Percentiles rank a stretch among this genome's conserved stretches.
These are phyloP conservation scores for Heliconius nattereri DNA, from an alignment of 1,140 invertebrate genomes.

Conservation along the genomic window DNA sequence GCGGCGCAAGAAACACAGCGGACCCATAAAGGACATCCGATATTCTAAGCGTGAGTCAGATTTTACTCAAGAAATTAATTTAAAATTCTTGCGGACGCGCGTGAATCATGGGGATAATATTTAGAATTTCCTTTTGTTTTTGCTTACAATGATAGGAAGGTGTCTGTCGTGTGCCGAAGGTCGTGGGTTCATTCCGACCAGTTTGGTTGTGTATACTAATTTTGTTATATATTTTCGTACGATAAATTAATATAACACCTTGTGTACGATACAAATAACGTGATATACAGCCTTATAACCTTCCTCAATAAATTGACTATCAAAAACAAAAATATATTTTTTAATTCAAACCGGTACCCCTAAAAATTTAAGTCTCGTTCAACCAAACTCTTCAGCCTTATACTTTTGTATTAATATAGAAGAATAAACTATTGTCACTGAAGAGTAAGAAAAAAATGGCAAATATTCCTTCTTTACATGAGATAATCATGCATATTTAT, in stretches of 20 bases:
- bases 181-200: neutral
- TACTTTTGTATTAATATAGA: too few species aligned
- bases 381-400: too few species aligned
- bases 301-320: too few species aligned
- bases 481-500: too few species aligned
- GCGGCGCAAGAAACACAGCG: neutral
- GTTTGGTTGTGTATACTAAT: neutral
- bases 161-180: neutral
- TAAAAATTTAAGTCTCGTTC: too few species aligned
- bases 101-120: constrained; percentile 16
- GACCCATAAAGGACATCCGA: constrained; percentile 18
- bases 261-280: too few species aligned
- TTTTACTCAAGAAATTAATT: constrained; percentile 15
- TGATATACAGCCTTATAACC: too few species aligned
- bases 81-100: constrained; percentile 5
- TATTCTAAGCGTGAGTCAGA: constrained; percentile 10
- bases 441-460: too few species aligned
- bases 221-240: neutral
- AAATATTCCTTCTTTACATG: too few species aligned
- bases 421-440: too few species aligned
- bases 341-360: too few species aligned
- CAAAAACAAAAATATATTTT: too few species aligned
- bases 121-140: constrained; percentile 5
- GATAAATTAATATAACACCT: neutral
- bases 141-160: constrained; percentile 7